Conservation (phyloP, 1,140 invertebrate species). For the Leptinotarsa defecta region DNA sequence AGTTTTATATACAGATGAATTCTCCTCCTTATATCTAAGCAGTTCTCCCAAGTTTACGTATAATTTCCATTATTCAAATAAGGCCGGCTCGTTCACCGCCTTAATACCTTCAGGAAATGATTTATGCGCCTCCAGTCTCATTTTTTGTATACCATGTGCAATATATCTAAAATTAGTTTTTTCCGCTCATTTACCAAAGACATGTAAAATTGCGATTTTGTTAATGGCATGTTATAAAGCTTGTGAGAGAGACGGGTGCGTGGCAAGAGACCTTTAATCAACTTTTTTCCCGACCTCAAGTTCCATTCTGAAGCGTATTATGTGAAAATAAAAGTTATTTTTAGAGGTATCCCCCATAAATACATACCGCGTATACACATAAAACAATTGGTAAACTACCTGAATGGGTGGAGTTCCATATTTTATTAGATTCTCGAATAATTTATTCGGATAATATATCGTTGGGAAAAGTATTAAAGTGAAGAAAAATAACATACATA, state of each 20-base stretch:
- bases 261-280: conserved; percentile 19
- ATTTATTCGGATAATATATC: too few relatives aligned
- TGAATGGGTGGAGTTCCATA: conserved; percentile 2
- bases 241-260: conserved; percentile 11
- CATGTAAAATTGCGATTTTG: conserved; percentile 24
- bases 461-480: too few relatives aligned
- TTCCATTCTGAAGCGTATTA: neutral
- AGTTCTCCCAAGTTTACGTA: neutral
- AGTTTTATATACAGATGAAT: too few relatives aligned
- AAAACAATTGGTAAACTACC: conserved; percentile 8
- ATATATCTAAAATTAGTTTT: conserved; percentile 24
- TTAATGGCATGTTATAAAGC: conserved; percentile 22
- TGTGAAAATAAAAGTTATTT: conserved; percentile 22
- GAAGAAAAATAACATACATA: too few relatives aligned
- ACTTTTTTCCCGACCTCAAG: conserved; percentile 7
- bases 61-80: neutral
- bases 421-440: neutral
- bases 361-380: conserved; percentile 2
- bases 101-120: conserved; percentile 1
- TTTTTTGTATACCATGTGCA: conserved; percentile 22
- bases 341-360: conserved; percentile 15
- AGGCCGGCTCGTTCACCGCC: neutral
- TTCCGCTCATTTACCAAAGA: conserved; percentile 18
- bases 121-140: neutral
- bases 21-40: neutral